Evolutionary conservation across 2,797 vertebrate genomes (phyloP).

Genomic region (Amniataba percoides): DNA sequence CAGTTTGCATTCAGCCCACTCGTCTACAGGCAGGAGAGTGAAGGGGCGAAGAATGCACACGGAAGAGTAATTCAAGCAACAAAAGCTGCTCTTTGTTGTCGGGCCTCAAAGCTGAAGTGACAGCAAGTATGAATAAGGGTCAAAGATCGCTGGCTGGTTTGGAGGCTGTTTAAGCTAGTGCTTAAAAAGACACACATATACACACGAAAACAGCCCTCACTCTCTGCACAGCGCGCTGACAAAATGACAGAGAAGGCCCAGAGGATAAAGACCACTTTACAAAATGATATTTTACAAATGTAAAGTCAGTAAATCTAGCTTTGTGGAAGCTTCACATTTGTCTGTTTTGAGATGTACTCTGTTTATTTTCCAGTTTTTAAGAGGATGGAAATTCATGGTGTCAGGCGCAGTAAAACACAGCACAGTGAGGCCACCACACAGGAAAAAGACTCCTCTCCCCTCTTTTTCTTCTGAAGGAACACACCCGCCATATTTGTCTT

Average conservation of each 20-base stretch:
- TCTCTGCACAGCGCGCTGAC: neutral
- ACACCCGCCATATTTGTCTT: neutral
- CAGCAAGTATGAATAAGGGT: conserved; percentile 76
- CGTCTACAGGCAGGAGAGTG: conserved; percentile 16
- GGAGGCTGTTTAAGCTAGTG: conserved; percentile 59
- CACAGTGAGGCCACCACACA: neutral
- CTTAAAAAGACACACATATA: conserved; percentile 23
- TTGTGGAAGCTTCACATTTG: too few relatives aligned
- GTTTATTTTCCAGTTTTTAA: neutral
- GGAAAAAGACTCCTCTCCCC: neutral
- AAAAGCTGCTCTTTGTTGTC: conserved; percentile 80
- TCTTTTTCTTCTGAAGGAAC: neutral
- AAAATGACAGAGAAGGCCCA: neutral
- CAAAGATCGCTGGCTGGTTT: conserved; percentile 66
- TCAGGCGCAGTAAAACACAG: neutral
- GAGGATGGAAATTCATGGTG: neutral
- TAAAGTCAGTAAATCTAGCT: neutral
- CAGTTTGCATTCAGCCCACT: neutral
- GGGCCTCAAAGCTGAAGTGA: conserved; percentile 68
- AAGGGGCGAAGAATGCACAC: conserved; percentile 66
- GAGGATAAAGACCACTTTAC: neutral
- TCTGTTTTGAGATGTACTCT: neutral
- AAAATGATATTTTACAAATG: neutral
- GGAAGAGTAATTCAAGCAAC: conserved; percentile 59
- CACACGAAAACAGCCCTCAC: conserved; percentile 18